Evolutionary conservation across 1,140 invertebrate genomes (phyloP).

Genomic region (Papilio xuthus): DNA sequence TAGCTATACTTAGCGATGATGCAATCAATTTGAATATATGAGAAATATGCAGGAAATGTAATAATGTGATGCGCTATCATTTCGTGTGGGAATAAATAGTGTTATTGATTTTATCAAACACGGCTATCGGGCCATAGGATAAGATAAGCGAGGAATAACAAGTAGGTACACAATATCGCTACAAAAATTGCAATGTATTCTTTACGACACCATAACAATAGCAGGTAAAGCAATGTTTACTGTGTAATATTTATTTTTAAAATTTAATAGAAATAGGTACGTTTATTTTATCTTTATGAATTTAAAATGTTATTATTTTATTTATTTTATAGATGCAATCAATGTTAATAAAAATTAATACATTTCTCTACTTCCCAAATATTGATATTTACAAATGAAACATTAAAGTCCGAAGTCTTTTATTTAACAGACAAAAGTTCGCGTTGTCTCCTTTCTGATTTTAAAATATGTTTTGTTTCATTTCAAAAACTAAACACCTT

Average conservation of each 20-base stretch:
- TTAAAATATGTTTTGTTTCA: too few relatives aligned
- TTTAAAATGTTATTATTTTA: not conserved
- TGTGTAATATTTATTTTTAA: not conserved
- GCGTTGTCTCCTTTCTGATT: too few relatives aligned
- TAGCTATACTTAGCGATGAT: not conserved
- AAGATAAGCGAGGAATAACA: slow-evolving; percentile 11
- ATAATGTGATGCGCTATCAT: not conserved
- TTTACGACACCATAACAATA: slow-evolving; percentile 23
- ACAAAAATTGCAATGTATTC: not conserved
- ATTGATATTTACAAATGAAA: too few relatives aligned
- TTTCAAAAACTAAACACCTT: too few relatives aligned
- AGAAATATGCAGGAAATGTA: not conserved
- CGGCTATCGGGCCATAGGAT: slow-evolving; percentile 21
- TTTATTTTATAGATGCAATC: not conserved
- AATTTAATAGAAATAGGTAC: not conserved
- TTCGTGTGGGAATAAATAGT: not conserved
- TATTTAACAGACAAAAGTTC: too few relatives aligned
- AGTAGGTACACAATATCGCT: slow-evolving; percentile 6
- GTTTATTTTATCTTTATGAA: not conserved
- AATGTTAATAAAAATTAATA: not conserved
- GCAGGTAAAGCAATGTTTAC: slow-evolving; percentile 2
- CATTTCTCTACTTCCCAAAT: not conserved
- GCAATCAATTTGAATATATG: not conserved
- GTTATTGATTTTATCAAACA: slow-evolving; percentile 23
- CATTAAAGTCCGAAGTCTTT: too few relatives aligned